phyloP scores from a whole-genome alignment of 2,888 invertebrate species.

The Dryococelus australis region DNA sequence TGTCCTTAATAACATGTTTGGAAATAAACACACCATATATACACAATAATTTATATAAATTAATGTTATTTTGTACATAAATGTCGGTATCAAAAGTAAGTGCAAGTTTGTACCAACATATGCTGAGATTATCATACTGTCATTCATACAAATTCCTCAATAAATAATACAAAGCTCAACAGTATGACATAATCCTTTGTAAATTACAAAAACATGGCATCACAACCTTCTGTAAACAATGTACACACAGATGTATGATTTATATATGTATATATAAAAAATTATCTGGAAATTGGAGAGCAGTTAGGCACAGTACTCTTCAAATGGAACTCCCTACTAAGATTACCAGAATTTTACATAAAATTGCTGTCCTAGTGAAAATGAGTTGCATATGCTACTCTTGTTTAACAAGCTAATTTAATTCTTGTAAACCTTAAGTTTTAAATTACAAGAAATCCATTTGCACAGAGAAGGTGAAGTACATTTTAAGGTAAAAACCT shows the following conservation, averaged over 20 bases:
- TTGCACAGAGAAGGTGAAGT: too few relatives aligned
- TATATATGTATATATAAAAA: neutral
- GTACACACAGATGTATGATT: neutral
- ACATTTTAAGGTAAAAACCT: too few relatives aligned
- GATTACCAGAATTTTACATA: too few relatives aligned
- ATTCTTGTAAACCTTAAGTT: too few relatives aligned
- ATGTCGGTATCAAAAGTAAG: neutral
- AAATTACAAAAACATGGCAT: neutral
- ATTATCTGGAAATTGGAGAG: neutral
- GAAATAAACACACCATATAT: neutral
- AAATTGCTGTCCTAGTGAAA: too few relatives aligned
- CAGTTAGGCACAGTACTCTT: neutral
- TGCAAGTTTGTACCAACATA: neutral
- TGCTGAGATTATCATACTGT: neutral
- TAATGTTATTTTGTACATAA: neutral
- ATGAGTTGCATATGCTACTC: too few relatives aligned
- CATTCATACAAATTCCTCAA: neutral
- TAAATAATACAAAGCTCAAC: neutral
- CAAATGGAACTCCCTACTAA: too few relatives aligned
- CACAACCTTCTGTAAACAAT: constrained; percentile 1
- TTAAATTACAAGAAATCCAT: too few relatives aligned
- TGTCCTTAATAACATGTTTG: neutral
- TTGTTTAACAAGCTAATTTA: too few relatives aligned
- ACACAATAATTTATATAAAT: constrained; percentile 3
- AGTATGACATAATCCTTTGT: neutral